These are phyloP conservation scores for Triplophysa rosa DNA, from an alignment of 2,113 vertebrate species.

Conservation along the genomic window DNA sequence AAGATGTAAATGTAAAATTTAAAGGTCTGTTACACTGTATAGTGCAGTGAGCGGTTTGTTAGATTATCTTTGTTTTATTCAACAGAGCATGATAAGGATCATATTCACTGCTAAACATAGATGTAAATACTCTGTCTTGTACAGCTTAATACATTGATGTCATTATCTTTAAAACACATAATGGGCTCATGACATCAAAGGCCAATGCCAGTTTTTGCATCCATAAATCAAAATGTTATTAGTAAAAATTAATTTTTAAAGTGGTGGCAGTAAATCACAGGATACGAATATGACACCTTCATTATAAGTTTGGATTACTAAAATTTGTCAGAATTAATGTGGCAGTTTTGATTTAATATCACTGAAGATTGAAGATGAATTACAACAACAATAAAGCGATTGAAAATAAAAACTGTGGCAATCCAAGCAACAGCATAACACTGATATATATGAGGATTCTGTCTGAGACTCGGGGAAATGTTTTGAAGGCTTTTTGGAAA, in stretches of 20 bases:
- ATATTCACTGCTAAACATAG: conserved; percentile 18
- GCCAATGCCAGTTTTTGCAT: conserved; percentile 33
- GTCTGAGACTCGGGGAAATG: conserved; percentile 1
- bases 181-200: conserved; percentile 40
- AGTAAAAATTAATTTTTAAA: conserved; percentile 54
- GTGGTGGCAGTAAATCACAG: conserved; percentile 51
- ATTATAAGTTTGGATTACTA: conserved; percentile 57
- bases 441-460: conserved; percentile 3
- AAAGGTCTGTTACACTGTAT: neutral
- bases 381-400: conserved; percentile 27
- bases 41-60: conserved; percentile 16
- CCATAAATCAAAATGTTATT: conserved; percentile 55
- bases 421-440: neutral
- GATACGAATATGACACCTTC: conserved; percentile 58
- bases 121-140: conserved; percentile 16
- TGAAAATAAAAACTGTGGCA: conserved; percentile 36
- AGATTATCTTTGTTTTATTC: conserved; percentile 29
- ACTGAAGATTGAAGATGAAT: conserved; percentile 34
- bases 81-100: conserved; percentile 8
- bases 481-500: neutral
- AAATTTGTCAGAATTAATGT: conserved; percentile 59
- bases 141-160: conserved; percentile 23
- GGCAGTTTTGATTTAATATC: conserved; percentile 50
- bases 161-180: conserved; percentile 39
- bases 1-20: neutral